A percentile compares a stretch with the other conserved stretches of the same genome.
Conservation (phyloP, 2,888 invertebrate genomes). For the Thelaira solivaga region DNA sequence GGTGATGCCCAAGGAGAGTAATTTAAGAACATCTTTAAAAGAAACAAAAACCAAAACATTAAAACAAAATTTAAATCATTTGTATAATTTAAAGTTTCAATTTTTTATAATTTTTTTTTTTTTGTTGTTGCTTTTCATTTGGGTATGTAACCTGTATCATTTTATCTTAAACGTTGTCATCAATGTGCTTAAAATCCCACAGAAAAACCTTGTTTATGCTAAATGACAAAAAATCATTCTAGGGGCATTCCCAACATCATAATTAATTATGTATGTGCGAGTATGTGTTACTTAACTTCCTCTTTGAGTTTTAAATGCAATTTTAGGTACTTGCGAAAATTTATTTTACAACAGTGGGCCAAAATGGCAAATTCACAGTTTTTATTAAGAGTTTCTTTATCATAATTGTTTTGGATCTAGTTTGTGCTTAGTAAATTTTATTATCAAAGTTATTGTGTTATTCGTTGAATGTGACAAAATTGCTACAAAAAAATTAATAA, state of each 20-base stretch:
- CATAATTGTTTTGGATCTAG: too few relatives aligned
- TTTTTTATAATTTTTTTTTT: neutral
- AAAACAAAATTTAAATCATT: neutral
- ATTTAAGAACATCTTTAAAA: conserved; percentile 70
- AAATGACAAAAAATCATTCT: neutral
- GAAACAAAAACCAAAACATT: neutral
- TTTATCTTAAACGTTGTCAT: neutral
- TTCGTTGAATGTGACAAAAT: too few relatives aligned
- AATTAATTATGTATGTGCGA: neutral
- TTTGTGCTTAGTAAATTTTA: too few relatives aligned
- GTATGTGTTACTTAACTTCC: too few relatives aligned
- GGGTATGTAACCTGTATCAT: neutral
- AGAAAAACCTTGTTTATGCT: neutral
- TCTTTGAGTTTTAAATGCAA: too few relatives aligned
- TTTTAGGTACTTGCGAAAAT: too few relatives aligned
- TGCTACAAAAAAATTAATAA: too few relatives aligned
- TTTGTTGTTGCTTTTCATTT: too few relatives aligned
- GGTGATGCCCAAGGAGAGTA: conserved; percentile 70
- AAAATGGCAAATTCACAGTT: too few relatives aligned
- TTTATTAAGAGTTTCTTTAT: too few relatives aligned
- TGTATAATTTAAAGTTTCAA: neutral
- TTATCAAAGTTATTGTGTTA: too few relatives aligned
- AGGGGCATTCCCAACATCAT: neutral
- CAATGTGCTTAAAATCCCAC: neutral
- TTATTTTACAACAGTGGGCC: neutral